Evolutionary conservation across 2,888 invertebrate genomes (phyloP).

Genomic region (Limnephilus auricula): DNA sequence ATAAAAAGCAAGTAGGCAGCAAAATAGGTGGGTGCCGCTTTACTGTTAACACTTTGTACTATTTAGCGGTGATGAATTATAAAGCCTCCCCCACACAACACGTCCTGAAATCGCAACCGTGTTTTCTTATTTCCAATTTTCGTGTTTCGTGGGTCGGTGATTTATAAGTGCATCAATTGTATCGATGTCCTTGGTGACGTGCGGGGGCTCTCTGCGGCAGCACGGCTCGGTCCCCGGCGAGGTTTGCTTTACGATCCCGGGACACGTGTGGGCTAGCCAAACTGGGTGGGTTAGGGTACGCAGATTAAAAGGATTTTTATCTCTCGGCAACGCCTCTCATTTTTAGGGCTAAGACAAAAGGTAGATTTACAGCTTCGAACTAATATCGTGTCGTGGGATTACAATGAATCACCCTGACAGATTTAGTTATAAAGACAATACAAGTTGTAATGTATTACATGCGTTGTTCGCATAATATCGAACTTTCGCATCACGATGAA

Average conservation of each 20-base stretch:
- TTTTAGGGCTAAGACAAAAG: conserved; percentile 48
- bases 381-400: conserved; percentile 10
- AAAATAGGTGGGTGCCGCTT: conserved; percentile 19
- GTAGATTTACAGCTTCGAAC: conserved; percentile 33
- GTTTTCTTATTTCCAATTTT: conserved; percentile 53
- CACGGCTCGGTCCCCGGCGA: conserved; percentile 18
- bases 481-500: neutral
- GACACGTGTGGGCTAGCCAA: conserved; percentile 41
- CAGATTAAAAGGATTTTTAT: conserved; percentile 39
- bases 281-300: conserved; percentile 34
- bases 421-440: no score
- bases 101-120: conserved; percentile 58
- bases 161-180: conserved; percentile 57
- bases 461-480: neutral
- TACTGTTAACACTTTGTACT: conserved; percentile 43
- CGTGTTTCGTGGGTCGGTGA: conserved; percentile 50
- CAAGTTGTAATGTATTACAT: neutral
- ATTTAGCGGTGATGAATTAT: conserved; percentile 51
- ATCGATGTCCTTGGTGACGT: conserved; percentile 56
- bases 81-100: conserved; percentile 47
- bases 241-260: conserved; percentile 55
- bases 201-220: conserved; percentile 47
- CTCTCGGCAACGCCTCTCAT: conserved; percentile 43
- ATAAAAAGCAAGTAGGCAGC: neutral
- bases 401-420: conserved; percentile 41